phyloP scores from a whole-genome alignment of 1,140 invertebrate genomes.

The Laupala kohalensis region DNA sequence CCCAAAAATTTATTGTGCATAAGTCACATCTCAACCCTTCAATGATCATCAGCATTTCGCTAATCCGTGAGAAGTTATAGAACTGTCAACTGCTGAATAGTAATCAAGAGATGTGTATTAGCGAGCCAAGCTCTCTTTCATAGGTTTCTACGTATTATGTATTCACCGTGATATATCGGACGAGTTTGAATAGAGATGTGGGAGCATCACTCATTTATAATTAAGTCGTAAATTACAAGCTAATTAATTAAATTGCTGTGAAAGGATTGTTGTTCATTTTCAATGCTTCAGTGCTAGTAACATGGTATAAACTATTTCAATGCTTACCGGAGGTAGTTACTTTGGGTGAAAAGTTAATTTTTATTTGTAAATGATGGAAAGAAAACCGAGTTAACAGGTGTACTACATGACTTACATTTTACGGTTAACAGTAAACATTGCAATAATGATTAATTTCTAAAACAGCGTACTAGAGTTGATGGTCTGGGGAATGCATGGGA shows the following conservation, averaged over 20 bases:
- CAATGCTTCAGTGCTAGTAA: background rate
- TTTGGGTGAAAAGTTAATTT: background rate
- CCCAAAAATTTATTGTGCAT: too few species aligned
- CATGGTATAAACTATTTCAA: background rate
- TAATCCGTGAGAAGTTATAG: too few species aligned
- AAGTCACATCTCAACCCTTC: too few species aligned
- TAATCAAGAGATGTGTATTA: too few species aligned
- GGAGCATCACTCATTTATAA: background rate
- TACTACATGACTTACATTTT: background rate
- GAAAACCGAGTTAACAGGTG: background rate
- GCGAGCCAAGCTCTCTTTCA: too few species aligned
- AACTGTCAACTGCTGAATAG: too few species aligned
- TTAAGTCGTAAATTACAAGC: background rate
- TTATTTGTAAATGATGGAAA: background rate
- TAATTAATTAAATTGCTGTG: background rate
- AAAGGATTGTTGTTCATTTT: background rate
- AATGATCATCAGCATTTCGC: too few species aligned
- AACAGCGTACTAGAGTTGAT: too few species aligned
- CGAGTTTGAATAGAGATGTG: background rate
- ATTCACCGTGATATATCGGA: background rate
- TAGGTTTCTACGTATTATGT: too few species aligned
- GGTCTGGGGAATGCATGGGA: too few species aligned
- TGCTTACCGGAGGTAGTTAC: background rate
- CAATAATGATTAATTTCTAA: too few species aligned
- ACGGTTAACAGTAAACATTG: background rate